Base-by-base conservation (phyloP, 1,140 invertebrate species). In the Brachionus rotundiformis region DNA sequence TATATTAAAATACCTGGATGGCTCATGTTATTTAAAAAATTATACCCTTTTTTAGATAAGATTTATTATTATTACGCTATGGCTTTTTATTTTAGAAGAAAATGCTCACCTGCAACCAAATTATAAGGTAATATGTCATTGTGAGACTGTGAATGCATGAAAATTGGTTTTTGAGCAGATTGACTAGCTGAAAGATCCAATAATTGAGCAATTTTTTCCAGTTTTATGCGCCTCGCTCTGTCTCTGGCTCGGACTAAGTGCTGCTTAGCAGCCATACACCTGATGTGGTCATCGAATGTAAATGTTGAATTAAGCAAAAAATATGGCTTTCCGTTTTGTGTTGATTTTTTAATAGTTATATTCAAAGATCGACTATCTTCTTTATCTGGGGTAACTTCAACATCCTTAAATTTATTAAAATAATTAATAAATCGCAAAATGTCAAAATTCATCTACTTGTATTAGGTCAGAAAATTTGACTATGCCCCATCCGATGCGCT, bases 251-350 rank as follows among this genome's bases (percentile, higher is more conserved):
- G 93, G 13, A 91, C 91, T 80, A 93, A 86, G 83, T 93, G 94
- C 82, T 91, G 90, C 80, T 90, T 90, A n/a, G 90, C 95, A 36
- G 95, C 94, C 94, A 97, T 95, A 86, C 95, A 98, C 10, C 97
- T 90, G 82, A 99, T 99, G 86, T 98, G 95, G 89, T 99, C 97
- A 86, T 99, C 96, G 86, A 99, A 99, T 54, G 98, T 91, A 86
- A 99, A 98, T 87, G 94, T 95, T 0, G 95, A 94, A 16, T 93
- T 92, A 6, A 98, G 89, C 6, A 96, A 86, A 0, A 95, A 93
- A 3, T 87, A 73, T 19, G 87, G 85, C 65, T 87, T 85, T 7
- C 82, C 77, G 7, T 39, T n/a, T 31, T 83, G 83, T 8, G 84
- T 85, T 16, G 93, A 93, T 84, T 93, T 93, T 86, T 98, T 95